Evolutionary conservation across 2,888 invertebrate genomes (phyloP).

Genomic region (Tenthredo livida): DNA sequence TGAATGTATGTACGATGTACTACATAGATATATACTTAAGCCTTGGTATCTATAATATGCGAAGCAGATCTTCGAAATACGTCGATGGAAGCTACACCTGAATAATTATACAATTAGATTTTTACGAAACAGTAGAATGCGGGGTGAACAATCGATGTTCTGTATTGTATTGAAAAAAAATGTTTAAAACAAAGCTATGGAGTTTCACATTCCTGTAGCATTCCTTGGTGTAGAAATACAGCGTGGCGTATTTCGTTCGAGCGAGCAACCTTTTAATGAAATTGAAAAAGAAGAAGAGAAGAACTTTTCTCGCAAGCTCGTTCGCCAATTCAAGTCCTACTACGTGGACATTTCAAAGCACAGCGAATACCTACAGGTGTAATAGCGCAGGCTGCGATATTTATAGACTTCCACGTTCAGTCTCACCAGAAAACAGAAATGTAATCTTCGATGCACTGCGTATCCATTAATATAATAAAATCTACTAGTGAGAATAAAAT

Average conservation of each 20-base stretch:
- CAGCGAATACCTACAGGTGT: not conserved
- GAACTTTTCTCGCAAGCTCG: not conserved
- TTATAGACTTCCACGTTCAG: not conserved
- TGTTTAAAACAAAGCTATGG: not conserved
- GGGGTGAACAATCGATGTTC: slow-evolving; percentile 5
- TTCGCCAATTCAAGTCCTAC: slow-evolving; percentile 17
- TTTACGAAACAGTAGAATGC: not conserved
- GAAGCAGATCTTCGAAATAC: not conserved
- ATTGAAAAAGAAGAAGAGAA: slow-evolving; percentile 38
- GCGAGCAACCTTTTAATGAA: slow-evolving; percentile 40
- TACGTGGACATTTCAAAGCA: not conserved
- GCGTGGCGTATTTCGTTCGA: not conserved
- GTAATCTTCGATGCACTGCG: not conserved
- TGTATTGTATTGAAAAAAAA: slow-evolving; percentile 15
- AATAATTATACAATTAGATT: not conserved
- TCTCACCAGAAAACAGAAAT: not conserved
- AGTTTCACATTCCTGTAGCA: slow-evolving; percentile 7
- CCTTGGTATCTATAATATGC: not conserved
- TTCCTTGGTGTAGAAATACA: slow-evolving; percentile 1
- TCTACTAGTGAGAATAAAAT: not conserved
- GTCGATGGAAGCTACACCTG: not conserved
- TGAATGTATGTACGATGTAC: not conserved
- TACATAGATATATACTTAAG: not conserved
- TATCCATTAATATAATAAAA: not conserved
- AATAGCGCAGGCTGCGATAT: not conserved